Conservation (phyloP, 2,888 invertebrate genomes). For the Gymnosoma rotundatum region DNA sequence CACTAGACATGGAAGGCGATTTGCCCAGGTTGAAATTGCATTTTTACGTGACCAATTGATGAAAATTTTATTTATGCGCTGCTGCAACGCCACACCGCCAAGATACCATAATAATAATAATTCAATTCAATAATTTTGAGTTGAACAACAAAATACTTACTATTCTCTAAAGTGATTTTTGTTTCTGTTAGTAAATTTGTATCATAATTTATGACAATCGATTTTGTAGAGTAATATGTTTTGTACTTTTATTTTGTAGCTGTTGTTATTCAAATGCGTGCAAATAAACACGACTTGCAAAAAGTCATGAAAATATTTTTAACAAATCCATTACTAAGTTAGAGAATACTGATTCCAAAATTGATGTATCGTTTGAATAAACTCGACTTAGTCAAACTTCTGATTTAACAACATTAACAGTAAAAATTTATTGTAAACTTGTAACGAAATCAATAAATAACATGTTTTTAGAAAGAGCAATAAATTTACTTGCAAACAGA, state of each 20-base stretch:
- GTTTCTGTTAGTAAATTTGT: neutral
- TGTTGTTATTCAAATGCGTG: constrained; percentile 23
- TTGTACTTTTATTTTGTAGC: constrained; percentile 18
- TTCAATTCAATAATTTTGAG: constrained; percentile 48
- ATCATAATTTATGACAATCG: constrained; percentile 61
- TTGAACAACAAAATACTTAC: constrained; percentile 23
- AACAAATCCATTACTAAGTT: neutral
- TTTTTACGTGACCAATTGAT: constrained; percentile 68
- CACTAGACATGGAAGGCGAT: constrained; percentile 62
- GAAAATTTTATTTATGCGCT: constrained; percentile 67
- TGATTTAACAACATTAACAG: neutral
- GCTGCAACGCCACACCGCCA: constrained; percentile 47
- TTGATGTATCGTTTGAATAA: constrained; percentile 11
- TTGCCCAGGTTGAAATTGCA: constrained; percentile 63
- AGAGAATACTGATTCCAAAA: constrained; percentile 40
- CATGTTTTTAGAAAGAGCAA: too few species aligned
- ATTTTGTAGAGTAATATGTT: constrained; percentile 51
- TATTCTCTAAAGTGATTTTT: constrained; percentile 10
- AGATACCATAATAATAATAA: constrained; percentile 48
- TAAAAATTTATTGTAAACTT: constrained; percentile 19
- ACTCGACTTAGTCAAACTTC: neutral
- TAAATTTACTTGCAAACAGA: too few species aligned
- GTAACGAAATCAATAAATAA: constrained; percentile 24
- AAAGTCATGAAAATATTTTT: constrained; percentile 47
- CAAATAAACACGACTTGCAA: constrained; percentile 27